A percentile compares a stretch with the other conserved stretches of the same genome.
phyloP scores from a whole-genome alignment of 2,113 vertebrate genomes.

The Dinomys branickii region DNA sequence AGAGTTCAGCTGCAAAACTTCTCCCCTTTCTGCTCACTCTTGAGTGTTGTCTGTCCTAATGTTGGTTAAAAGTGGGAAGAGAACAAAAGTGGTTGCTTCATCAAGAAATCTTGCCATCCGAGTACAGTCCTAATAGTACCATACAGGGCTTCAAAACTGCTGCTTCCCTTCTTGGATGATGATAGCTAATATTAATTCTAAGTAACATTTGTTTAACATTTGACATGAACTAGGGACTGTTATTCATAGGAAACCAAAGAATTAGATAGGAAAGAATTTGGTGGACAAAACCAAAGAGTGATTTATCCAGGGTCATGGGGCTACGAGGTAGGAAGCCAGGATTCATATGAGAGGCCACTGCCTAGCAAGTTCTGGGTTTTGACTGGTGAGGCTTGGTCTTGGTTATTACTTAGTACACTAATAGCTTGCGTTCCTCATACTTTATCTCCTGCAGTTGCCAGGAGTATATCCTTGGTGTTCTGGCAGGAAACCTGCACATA shows the following conservation, averaged over 20 bases:
- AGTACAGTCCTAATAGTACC: neutral
- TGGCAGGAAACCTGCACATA: constrained; percentile 72
- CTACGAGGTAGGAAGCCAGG: neutral
- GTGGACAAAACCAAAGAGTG: constrained; percentile 30
- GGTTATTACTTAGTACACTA: constrained; percentile 53
- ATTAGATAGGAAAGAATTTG: neutral
- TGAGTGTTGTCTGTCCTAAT: constrained; percentile 33
- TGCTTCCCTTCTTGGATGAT: constrained; percentile 15
- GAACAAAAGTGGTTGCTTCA: constrained; percentile 52
- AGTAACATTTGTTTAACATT: constrained; percentile 50
- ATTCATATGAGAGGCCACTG: neutral
- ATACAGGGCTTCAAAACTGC: neutral
- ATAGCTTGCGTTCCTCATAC: constrained; percentile 56
- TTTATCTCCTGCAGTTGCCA: constrained; percentile 63
- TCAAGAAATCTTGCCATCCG: constrained; percentile 21
- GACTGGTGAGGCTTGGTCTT: constrained; percentile 27
- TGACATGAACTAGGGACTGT: constrained; percentile 33
- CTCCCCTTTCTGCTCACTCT: neutral
- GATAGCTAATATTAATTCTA: neutral
- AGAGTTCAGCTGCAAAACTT: constrained; percentile 52
- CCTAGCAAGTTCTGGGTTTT: neutral
- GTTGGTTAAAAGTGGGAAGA: constrained; percentile 37
- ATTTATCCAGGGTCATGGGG: constrained; percentile 7
- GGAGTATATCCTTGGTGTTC: constrained; percentile 60
- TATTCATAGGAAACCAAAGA: constrained; percentile 29